Evolutionary conservation across 1,140 invertebrate species (phyloP).

Genomic region (Calycopis cecrops): DNA sequence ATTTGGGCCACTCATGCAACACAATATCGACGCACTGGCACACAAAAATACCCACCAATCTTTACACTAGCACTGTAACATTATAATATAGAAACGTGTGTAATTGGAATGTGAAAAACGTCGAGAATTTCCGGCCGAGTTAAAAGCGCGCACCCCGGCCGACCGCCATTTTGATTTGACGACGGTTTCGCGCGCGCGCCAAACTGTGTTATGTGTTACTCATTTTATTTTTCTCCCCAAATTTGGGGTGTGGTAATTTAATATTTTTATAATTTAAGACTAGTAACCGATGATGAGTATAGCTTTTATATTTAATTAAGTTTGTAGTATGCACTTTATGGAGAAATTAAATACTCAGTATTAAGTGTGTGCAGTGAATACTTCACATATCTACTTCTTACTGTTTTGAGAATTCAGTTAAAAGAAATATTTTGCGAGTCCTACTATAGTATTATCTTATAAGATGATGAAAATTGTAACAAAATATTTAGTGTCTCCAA

Average conservation of each 20-base stretch:
- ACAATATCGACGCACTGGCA: constrained; percentile 45
- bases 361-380: too few relatives aligned
- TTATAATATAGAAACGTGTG: constrained; percentile 36
- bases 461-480: too few relatives aligned
- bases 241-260: constrained; percentile 13
- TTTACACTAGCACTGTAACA: constrained; percentile 55
- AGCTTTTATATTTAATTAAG: too few relatives aligned
- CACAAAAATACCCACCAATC: constrained; percentile 41
- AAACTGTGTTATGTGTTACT: constrained; percentile 44
- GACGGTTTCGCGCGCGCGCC: constrained; percentile 64
- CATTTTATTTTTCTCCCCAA: constrained; percentile 11
- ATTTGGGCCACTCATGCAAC: constrained; percentile 66
- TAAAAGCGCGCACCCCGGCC: constrained; percentile 47
- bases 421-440: too few relatives aligned
- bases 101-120: constrained; percentile 27
- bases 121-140: constrained; percentile 13
- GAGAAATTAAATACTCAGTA: too few relatives aligned
- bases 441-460: too few relatives aligned
- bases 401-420: too few relatives aligned
- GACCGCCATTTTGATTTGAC: constrained; percentile 60
- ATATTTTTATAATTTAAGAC: too few relatives aligned
- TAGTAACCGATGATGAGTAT: too few relatives aligned
- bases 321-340: too few relatives aligned
- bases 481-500: too few relatives aligned
- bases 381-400: too few relatives aligned